Conservation (phyloP, 2,888 invertebrate species). For the Gisinianus flammeolus region DNA sequence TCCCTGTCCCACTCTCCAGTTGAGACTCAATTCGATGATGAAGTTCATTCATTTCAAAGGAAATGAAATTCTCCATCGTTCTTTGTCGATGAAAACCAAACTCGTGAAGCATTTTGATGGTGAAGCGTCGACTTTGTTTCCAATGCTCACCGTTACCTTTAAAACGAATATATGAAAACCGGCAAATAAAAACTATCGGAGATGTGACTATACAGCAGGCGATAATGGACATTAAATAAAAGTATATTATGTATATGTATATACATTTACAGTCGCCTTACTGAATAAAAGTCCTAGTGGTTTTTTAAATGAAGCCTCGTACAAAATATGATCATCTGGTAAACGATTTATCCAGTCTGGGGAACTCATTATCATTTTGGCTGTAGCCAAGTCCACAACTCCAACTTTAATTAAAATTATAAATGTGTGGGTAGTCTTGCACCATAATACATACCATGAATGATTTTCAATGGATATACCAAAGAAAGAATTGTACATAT, state of each 20-base stretch:
- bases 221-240: too few species aligned
- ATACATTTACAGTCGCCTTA: neutral
- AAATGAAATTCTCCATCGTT: constrained; percentile 9
- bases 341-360: constrained; percentile 25
- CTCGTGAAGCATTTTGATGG: neutral
- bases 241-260: too few species aligned
- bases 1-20: neutral
- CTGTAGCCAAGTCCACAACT: neutral
- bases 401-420: constrained; percentile 14
- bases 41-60: constrained; percentile 10
- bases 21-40: neutral
- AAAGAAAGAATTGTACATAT: too few species aligned
- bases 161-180: too few species aligned
- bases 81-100: constrained; percentile 15
- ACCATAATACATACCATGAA: too few species aligned
- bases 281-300: constrained; percentile 26
- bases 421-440: too few species aligned
- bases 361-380: constrained; percentile 12
- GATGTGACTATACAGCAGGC: too few species aligned
- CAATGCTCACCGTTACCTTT: constrained; percentile 9
- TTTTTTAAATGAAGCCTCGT: constrained; percentile 11
- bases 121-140: neutral
- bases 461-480: too few species aligned
- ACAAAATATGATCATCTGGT: constrained; percentile 4
- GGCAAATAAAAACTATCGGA: too few species aligned